Conservation (phyloP, 2,113 vertebrate species). For the Equus quagga region DNA sequence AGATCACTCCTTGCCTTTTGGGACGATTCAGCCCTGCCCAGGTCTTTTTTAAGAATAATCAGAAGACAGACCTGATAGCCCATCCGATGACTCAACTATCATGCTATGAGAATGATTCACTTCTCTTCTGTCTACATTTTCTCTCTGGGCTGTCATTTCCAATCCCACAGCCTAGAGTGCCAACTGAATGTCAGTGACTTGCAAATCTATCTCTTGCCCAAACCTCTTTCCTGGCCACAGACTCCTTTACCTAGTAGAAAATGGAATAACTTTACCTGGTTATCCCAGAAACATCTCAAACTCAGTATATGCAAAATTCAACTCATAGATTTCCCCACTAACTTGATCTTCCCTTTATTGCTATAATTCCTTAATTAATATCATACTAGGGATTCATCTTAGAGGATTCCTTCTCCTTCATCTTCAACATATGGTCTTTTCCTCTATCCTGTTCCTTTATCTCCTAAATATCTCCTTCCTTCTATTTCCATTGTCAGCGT, state of each 20-base stretch:
- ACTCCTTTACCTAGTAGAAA: neutral
- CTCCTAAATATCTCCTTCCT: neutral
- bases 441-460: neutral
- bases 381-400: neutral
- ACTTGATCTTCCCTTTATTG: neutral
- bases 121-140: neutral
- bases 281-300: constrained; percentile 12
- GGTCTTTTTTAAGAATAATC: neutral
- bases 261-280: neutral
- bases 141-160: constrained; percentile 30
- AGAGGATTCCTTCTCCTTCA: neutral
- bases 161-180: neutral
- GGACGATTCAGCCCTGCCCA: neutral
- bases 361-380: neutral
- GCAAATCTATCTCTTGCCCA: neutral
- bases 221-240: neutral
- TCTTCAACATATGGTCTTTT: neutral
- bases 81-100: constrained; percentile 58
- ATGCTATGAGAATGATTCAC: constrained; percentile 55
- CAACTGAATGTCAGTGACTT: neutral
- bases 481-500: neutral
- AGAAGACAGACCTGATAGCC: neutral
- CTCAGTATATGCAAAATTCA: neutral
- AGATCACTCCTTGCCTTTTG: neutral
- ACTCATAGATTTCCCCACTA: neutral